Base-by-base conservation (phyloP, 2,113 vertebrate species). In the Catharus fuscescens region DNA sequence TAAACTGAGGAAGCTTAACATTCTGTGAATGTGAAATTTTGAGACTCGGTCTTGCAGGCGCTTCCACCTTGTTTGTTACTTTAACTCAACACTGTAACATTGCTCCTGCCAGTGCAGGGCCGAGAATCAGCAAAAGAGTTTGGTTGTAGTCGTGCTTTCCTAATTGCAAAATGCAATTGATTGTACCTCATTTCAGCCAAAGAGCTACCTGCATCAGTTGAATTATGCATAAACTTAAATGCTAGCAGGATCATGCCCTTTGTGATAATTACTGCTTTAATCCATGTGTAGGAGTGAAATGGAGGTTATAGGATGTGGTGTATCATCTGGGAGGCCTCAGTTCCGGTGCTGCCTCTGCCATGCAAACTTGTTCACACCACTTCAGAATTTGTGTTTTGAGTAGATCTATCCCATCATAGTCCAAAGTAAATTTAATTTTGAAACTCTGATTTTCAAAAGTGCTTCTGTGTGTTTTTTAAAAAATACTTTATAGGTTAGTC, bases 31-130 rank as follows among this genome's bases (percentile, higher is more conserved):
- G 20, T 56, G 64, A 29, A 54, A 25, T 70, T 50, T 64, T 42
- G 82, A 74, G 80, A 17, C 14, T 57, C 0, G 0, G 2, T 74
- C 54, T 70, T 80, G 38, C 20, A 64, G 23, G 47, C 34, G 2
- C 42, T 66, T 34, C 4, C 19, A 19, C 1, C 1, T 1, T 24
- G 4, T 74, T 90, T 50, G 29, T 72, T 87, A 23, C 25, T 70
- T 80, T 23, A 62, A 12, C 34, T 42, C 40, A 13, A 4, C 18
- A 23, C 56, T 90, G 25, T 48, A 26, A 11, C 71, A 4, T 23
- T 62, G 31, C 40, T 70, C 18, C 0, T 32, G 40, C 20, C 13
- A 8, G 25, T 14, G 28, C 12, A 42, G 34, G 52, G 31, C 44
- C 40, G 36, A 72, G 50, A 53, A 36, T 53, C 45, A 25, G 44